Evolutionary conservation across 1,140 invertebrate genomes (phyloP).

Genomic region (Cotesia glomerata): DNA sequence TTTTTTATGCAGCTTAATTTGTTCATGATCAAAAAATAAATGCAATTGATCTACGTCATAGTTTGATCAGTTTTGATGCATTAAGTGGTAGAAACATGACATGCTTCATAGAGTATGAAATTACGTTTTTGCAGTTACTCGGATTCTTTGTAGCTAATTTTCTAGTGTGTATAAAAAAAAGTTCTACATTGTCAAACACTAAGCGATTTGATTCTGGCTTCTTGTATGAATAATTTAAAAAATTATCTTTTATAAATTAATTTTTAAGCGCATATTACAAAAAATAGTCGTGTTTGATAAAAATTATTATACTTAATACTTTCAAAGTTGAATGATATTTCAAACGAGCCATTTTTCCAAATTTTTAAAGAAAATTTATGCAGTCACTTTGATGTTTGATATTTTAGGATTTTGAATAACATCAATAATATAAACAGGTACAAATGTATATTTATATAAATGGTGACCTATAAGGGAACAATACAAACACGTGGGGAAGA

Average conservation of each 20-base stretch:
- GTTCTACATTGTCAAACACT: neutral
- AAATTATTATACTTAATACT: too few species aligned
- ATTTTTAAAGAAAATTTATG: too few species aligned
- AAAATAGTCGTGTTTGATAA: too few species aligned
- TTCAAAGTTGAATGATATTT: too few species aligned
- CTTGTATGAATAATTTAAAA: neutral
- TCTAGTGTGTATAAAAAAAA: neutral
- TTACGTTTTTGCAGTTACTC: constrained; percentile 8
- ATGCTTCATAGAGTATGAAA: constrained; percentile 5
- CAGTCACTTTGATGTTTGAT: too few species aligned
- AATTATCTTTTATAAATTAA: too few species aligned
- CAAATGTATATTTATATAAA: neutral
- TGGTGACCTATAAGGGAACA: neutral
- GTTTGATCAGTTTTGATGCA: constrained; percentile 1
- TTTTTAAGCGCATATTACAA: too few species aligned
- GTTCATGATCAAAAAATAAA: neutral
- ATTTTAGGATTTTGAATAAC: too few species aligned
- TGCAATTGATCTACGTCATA: neutral
- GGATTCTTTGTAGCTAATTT: constrained; percentile 9
- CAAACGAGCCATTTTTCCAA: too few species aligned
- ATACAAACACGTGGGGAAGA: neutral
- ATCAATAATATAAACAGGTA: too few species aligned
- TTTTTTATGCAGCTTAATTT: neutral
- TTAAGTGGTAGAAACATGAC: constrained; percentile 5
- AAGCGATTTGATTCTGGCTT: neutral